These are phyloP conservation scores for Ophion obscuratus DNA, from an alignment of 2,888 invertebrate genomes.

Conservation along the genomic window DNA sequence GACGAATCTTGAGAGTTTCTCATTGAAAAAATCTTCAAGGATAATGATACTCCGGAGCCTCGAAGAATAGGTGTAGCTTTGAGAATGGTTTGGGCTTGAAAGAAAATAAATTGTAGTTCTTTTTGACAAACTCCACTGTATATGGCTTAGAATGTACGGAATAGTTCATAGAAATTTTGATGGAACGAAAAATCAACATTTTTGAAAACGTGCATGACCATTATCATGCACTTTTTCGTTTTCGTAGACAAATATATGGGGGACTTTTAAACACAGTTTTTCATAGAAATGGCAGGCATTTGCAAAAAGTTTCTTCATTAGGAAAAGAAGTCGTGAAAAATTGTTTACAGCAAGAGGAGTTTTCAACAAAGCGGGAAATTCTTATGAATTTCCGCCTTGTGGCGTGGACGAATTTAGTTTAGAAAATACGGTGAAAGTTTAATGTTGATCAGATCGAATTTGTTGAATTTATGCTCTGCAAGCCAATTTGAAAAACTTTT, in stretches of 20 bases:
- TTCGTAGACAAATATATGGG: background rate
- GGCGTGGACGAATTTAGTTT: too few relatives aligned
- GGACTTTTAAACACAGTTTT: too few relatives aligned
- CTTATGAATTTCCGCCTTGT: too few relatives aligned
- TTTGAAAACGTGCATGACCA: background rate
- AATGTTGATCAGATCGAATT: too few relatives aligned
- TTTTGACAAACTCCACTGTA: background rate
- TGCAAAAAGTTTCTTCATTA: background rate
- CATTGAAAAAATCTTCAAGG: background rate
- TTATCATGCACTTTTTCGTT: too few relatives aligned
- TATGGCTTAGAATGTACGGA: background rate
- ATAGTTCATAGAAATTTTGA: background rate
- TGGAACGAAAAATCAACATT: background rate
- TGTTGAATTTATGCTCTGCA: too few relatives aligned
- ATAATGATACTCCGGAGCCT: background rate
- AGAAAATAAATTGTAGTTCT: background rate
- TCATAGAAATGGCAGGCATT: too few relatives aligned
- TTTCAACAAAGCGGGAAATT: background rate
- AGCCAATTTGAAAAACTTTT: too few relatives aligned
- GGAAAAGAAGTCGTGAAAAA: too few relatives aligned
- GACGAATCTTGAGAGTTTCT: background rate
- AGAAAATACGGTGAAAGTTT: too few relatives aligned
- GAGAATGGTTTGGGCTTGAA: background rate
- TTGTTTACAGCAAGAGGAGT: too few relatives aligned
- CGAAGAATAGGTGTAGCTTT: background rate